These are phyloP conservation scores for Scaptomyza caliginosa DNA, from an alignment of 2,888 invertebrate species.

Conservation along the genomic window DNA sequence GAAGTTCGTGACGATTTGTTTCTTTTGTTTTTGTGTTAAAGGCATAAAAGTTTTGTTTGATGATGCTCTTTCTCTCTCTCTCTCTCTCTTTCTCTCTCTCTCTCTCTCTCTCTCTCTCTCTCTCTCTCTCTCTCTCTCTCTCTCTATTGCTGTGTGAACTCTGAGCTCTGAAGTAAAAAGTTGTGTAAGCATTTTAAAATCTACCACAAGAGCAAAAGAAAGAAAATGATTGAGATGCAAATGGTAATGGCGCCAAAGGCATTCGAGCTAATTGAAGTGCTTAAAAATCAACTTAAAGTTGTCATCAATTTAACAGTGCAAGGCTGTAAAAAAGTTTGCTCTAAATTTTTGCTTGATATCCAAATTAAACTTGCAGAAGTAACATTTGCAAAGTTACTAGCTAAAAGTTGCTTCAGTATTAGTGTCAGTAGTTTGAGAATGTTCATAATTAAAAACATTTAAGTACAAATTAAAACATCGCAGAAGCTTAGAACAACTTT, in stretches of 20 bases:
- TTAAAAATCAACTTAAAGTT: constrained; percentile 27
- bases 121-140: constrained; percentile 7
- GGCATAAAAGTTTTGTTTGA: constrained; percentile 68
- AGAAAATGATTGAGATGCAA: too few relatives aligned
- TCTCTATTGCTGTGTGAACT: too few relatives aligned
- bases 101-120: not conserved
- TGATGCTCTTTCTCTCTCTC: constrained; percentile 26
- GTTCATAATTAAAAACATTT: not conserved
- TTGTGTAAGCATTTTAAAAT: constrained; percentile 71
- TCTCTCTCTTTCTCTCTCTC: constrained; percentile 29
- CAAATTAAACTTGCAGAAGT: not conserved
- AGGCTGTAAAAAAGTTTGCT: not conserved
- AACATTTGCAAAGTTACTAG: not conserved
- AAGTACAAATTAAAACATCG: constrained; percentile 6
- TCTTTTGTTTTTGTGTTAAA: constrained; percentile 51
- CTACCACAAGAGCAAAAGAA: constrained; percentile 55
- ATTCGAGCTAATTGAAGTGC: constrained; percentile 12
- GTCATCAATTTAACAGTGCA: not conserved
- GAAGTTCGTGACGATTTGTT: constrained; percentile 54
- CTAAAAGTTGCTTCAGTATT: not conserved
- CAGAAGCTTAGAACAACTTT: constrained; percentile 11
- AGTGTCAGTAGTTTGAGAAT: not conserved
- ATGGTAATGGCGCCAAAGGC: constrained; percentile 21
- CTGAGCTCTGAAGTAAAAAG: constrained; percentile 57
- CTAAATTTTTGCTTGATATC: not conserved